Evolutionary conservation across 2,113 vertebrate genomes (phyloP).

Genomic region (Emydura subglobosa): DNA sequence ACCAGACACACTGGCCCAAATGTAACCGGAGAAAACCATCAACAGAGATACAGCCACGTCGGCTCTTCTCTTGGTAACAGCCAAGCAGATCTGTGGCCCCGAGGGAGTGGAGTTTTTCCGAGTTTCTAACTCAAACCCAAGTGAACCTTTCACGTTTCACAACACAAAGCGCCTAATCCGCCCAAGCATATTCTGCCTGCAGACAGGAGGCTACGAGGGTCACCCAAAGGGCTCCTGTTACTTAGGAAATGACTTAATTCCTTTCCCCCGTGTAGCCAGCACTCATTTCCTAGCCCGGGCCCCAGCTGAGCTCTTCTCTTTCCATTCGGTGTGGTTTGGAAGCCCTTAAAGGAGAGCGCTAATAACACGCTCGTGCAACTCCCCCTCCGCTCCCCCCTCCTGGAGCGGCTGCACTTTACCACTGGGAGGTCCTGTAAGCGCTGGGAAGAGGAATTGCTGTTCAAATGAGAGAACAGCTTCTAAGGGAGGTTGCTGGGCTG

Average conservation of each 20-base stretch:
- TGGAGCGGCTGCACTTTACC: conserved; percentile 10
- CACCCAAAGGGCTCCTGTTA: not conserved
- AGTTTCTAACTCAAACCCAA: not conserved
- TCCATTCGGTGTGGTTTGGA: not conserved
- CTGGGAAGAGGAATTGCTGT: not conserved
- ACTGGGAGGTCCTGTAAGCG: not conserved
- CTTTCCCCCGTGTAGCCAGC: not conserved
- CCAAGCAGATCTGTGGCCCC: not conserved
- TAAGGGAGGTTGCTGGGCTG: not conserved
- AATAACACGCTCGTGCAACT: not conserved
- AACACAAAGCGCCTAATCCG: not conserved
- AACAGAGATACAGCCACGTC: not conserved
- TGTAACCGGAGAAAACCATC: not conserved
- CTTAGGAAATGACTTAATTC: conserved; percentile 32
- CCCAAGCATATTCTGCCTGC: not conserved
- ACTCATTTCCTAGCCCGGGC: not conserved
- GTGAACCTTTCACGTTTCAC: not conserved
- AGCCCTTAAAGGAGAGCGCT: not conserved
- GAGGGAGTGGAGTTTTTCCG: not conserved
- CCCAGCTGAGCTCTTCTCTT: not conserved
- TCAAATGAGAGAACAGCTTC: not conserved
- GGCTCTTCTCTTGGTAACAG: not conserved
- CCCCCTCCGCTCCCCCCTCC: not conserved
- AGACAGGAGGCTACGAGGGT: not conserved
- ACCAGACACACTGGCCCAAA: not conserved